These are phyloP conservation scores for Albula goreensis DNA, from an alignment of 2,113 vertebrate species.

Conservation along the genomic window DNA sequence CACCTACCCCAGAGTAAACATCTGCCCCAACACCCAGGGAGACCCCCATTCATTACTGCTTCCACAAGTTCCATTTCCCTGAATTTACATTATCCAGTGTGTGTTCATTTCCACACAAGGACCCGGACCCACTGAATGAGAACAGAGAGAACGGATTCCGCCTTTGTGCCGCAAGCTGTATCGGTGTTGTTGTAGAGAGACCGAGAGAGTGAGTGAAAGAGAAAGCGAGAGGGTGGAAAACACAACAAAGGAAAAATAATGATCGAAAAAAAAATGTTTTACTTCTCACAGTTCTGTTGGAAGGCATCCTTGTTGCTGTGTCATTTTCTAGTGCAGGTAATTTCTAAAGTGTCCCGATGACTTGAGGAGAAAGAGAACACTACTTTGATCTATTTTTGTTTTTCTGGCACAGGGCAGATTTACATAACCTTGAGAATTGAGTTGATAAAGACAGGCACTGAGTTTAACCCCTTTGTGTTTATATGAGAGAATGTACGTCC, in stretches of 20 bases:
- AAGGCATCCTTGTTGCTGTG: background rate
- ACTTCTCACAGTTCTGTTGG: background rate
- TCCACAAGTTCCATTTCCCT: background rate
- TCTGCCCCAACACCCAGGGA: slow-evolving; percentile 6
- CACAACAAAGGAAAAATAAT: background rate
- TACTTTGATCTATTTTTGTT: no score
- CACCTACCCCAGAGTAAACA: background rate
- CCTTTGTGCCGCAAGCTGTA: background rate
- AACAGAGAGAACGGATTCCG: slow-evolving; percentile 9
- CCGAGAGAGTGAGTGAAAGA: background rate
- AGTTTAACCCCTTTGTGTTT: background rate
- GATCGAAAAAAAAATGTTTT: background rate
- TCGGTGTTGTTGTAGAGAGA: background rate
- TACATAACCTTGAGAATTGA: background rate
- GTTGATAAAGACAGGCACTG: background rate
- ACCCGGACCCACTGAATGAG: background rate
- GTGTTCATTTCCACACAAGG: slow-evolving; percentile 16
- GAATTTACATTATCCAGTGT: slow-evolving; percentile 25
- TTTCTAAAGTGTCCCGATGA: background rate
- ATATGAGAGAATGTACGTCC: background rate
- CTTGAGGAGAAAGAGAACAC: background rate
- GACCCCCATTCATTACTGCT: background rate
- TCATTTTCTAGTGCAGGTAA: background rate
- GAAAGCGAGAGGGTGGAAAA: background rate
- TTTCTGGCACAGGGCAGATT: background rate